Percentiles rank a stretch among this genome's conserved stretches.
Evolutionary conservation across 2,888 invertebrate genomes (phyloP).

Genomic region (Drosophila anomalata): DNA sequence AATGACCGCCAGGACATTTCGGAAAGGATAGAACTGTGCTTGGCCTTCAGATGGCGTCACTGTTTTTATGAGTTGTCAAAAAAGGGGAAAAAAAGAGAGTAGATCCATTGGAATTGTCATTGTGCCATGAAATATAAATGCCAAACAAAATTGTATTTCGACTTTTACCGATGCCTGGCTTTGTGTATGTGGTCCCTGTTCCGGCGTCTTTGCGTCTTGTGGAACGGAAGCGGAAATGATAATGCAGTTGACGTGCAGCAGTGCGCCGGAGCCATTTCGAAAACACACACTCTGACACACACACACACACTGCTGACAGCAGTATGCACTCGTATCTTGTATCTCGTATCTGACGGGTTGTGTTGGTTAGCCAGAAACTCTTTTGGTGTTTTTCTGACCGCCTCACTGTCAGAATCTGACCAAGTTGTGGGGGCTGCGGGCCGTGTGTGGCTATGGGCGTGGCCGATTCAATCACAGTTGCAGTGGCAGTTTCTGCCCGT

Average conservation of each 20-base stretch:
- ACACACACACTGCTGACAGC: background rate
- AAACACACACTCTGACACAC: slow-evolving; percentile 1
- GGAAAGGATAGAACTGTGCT: slow-evolving; percentile 7
- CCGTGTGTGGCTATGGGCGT: slow-evolving; percentile 7
- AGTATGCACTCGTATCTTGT: slow-evolving; percentile 3
- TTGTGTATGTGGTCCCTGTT: slow-evolving; percentile 8
- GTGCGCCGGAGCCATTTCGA: background rate
- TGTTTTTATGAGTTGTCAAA: slow-evolving; percentile 73
- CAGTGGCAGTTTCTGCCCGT: slow-evolving; percentile 15
- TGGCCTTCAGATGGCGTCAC: slow-evolving; percentile 21
- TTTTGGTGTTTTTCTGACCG: background rate
- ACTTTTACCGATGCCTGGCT: slow-evolving; percentile 40
- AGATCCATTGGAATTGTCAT: slow-evolving; percentile 56
- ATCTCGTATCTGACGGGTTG: slow-evolving; percentile 3
- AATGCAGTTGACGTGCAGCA: slow-evolving; percentile 47
- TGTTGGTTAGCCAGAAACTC: background rate
- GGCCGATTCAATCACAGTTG: slow-evolving; percentile 42
- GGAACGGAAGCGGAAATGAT: slow-evolving; percentile 71
- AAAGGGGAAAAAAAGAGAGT: slow-evolving; percentile 22
- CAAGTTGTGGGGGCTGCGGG: background rate
- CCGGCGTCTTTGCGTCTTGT: slow-evolving; percentile 47
- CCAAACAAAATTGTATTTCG: slow-evolving; percentile 72
- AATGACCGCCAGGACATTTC: slow-evolving; percentile 11
- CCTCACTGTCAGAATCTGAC: background rate
- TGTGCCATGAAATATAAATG: slow-evolving; percentile 80